Evolutionary conservation across 1,140 invertebrate genomes (phyloP), one percentile per base, ranked within the genome.

Genomic region (Scaptodrosophila lebanonensis): DNA sequence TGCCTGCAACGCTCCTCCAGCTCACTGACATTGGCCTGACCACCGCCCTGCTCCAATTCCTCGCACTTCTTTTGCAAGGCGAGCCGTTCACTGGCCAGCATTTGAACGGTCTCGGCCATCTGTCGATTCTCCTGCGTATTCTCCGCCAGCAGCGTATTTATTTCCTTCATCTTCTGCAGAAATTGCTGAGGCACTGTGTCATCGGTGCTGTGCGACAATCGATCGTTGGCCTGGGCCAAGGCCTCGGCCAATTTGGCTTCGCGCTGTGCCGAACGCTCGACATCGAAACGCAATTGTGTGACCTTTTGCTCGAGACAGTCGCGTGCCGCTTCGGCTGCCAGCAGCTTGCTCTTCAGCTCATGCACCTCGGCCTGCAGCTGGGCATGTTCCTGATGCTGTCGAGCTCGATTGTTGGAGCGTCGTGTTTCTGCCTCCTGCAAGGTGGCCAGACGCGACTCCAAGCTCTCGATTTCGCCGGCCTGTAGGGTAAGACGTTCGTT

Each of bases 1-100:
- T 92, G 89, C 39, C 92, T 89, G 29, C 91, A 88, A 6, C 85
- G 83, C 40, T 87, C 85, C 53, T 85, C 70, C 4, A 88, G 52
- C 44, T 88, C 84, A 0, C 38, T 27, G 9, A 75, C 53, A 12
- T 67, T 67, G 2, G 52, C 59, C 38, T 58, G 71, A 4, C 60
- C 59, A 2, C 52, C 17, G 11, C 60, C 65, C n/a, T 66, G 49
- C 42, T 87, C 86, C 8, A 88, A 62, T 33, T 88, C 79, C 48
- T 84, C 61, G 49, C 87, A 86, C 59, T 86, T 84, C 29, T 85
- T 68, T 33, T 89, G 88, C 39, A 89, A 47, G 3, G 70, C 65
- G 45, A 68, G 72, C 6, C 89, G 83, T 40, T 90, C 89, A 2
- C 79, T 70, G 1, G 87, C 88, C 17, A 90, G 57, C 49, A 84